Base-by-base conservation (phyloP, 2,113 vertebrate genomes). In the Nettapus auritus region DNA sequence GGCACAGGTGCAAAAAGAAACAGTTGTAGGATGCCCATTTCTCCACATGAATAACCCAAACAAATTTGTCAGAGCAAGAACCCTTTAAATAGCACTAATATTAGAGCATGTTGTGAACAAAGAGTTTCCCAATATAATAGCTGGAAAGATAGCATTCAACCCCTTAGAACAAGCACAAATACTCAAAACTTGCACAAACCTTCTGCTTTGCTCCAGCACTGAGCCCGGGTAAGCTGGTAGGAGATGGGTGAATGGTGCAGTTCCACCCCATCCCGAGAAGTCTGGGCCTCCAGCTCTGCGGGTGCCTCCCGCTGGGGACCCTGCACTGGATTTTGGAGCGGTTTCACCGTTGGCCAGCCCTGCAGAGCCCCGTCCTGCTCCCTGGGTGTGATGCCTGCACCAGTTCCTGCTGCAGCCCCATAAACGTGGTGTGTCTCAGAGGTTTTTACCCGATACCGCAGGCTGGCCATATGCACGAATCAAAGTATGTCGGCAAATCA, bases 191-290 rank as follows among this genome's bases (percentile, higher is more conserved):
- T 34, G 22, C 50, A 46, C n/a, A 28, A 33, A 70, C 21, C 6
- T 87, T 82, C 63, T 79, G 12, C 34, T 60, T 31, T 0, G 0
- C 71, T 70, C 71, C 38, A 59, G n/a, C n/a, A 8, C 52, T 6
- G 33, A 84, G 31, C 17, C 71, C 0, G 7, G 0, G 46, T 9
- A 48, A 55, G 52, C 33, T 1, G 0, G 15, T 36, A 53, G 29
- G 64, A 86, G 53, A n/a, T 38, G 59, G 55, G 59, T 28, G 13
- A 18, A 15, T 21, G 60, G 40, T 81, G 13, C 3, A 21, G 31
- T 46, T 31, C 52, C 52, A 75, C 13, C 29, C 31, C 5, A 1
- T 23, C 74, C 55, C 1, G 0, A 48, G 21, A 18, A 70, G 42
- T 5, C 2, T 5, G 25, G n/a, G 12, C 36, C 52, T 38, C 48